Base-by-base conservation (phyloP, 2,888 invertebrate genomes). In the Tyria jacobaeae region DNA sequence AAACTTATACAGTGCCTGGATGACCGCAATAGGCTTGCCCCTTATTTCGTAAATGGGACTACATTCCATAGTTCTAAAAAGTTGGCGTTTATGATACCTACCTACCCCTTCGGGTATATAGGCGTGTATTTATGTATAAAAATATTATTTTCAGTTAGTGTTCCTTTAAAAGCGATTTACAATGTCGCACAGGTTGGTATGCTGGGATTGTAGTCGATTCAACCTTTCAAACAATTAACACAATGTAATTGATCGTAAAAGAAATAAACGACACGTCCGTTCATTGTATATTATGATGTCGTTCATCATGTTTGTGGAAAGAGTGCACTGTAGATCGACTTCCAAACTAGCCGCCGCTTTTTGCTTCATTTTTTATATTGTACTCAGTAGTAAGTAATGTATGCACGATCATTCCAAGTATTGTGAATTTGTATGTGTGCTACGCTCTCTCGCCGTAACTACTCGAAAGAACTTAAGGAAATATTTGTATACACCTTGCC, bases 231-330 rank as follows among this genome's bases (percentile, higher is more conserved):
- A 51, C 15, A 51, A 14, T 24, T 7, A 2, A 9, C 14, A 34
- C n/a, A 24, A 39, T 5, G 39, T 39, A 39, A n/a, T 17, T 53
- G 39, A 39, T 31, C 53, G 25, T 9, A 39, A 53, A 5, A 24
- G n/a, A 17, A 50, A 50, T 15, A n/a, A n/a, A n/a, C 15, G 15
- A 31, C n/a, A 54, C 39, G 27, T 54, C 53, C 53, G 39, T 39
- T 39, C 53, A 54, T 54, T 54, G 27, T 54, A 54, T 35, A 3
- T 15, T 14, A 15, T 3, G 51, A 35, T 14, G 9, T 21, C 35
- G 9, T 24, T 1, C 51, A 15, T 7, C 14, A 34, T 35, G 51
- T 35, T 35, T 15, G 24, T 3, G 35, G 15, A 51, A 14, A 51
- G 14, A 51, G 24, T 51, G 25, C 10, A 49, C 35, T 51, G 34